Conservation (phyloP, 2,113 vertebrate genomes). For the Phyllostomus discolor region DNA sequence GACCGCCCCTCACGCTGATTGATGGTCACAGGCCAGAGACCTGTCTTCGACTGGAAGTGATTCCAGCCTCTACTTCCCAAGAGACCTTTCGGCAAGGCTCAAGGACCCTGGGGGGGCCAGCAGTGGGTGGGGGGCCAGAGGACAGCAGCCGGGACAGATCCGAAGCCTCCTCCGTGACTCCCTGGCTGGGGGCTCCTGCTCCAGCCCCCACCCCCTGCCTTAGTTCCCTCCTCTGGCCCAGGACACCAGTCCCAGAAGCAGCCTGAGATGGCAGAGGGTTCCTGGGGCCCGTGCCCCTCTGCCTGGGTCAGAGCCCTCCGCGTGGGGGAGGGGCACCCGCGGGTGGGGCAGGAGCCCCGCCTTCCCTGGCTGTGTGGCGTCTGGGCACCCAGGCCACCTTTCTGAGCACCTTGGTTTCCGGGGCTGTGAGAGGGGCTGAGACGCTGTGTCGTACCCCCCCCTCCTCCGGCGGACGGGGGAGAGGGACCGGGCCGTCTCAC, state of each 20-base stretch:
- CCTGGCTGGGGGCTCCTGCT: fast-evolving
- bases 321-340: fast-evolving
- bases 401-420: neutral
- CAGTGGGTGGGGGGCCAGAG: neutral
- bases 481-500: fast-evolving
- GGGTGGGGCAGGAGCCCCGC: neutral
- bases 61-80: neutral
- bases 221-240: neutral
- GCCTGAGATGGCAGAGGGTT: neutral
- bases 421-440: neutral
- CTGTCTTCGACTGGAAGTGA: neutral
- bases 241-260: neutral
- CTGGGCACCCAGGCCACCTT: fast-evolving
- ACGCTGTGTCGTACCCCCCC: neutral
- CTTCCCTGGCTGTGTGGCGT: neutral
- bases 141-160: fast-evolving
- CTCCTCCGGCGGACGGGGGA: neutral
- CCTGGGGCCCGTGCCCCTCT: too few species aligned
- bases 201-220: neutral
- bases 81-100: neutral
- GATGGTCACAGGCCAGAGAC: neutral
- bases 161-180: neutral
- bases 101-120: neutral
- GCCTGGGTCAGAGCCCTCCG: neutral
- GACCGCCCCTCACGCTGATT: fast-evolving